Evolutionary conservation across 2,113 vertebrate species (phyloP), one percentile per base, ranked within the genome.

Genomic region (Nerophis ophidion): DNA sequence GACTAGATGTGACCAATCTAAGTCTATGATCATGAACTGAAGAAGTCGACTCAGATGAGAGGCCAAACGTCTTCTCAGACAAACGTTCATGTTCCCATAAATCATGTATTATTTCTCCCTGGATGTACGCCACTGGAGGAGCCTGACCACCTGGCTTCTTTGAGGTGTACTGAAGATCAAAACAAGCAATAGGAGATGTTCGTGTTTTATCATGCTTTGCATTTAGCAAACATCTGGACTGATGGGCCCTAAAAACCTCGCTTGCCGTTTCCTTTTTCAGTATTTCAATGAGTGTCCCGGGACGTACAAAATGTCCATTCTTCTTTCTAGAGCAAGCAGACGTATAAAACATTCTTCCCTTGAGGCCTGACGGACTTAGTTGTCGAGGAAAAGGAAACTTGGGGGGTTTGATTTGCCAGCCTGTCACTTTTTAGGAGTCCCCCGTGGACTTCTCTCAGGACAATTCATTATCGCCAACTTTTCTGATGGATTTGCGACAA

Each of bases 381-480:
- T 19, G 61, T 5, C 60, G 44, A 64, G 26, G 11, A 40, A 57
- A 49, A 17, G 17, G 38, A 57, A 59, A 51, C 55, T 42, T 46
- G 8, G n/a, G 44, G 9, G 48, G 17, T 13, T 46, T 48, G 65
- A 68, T 19, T 67, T 36, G 6, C 35, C n/a, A 33, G 26, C n/a
- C 14, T 1, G 9, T 44, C 54, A 13, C 33, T 15, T 15, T 53
- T 53, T 51, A 33, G 8, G 33, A 7, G 14, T 36, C 14, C 33
- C 33, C 15, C 7, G 7, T 8, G 51, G 34, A 35, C 13, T 13
- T 35, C 14, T n/a, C 14, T 53, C 35, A 53, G 14, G 17, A 53
- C 51, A 53, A 15, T 53, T 35, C 34, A 53, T 53, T 53, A 53
- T 51, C 33, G 33, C n/a, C 33, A 7, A 26, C 13, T 44, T 44